These are phyloP conservation scores for Chlorospingus flavigularis DNA, from an alignment of 2,797 vertebrate genomes.

Conservation along the genomic window DNA sequence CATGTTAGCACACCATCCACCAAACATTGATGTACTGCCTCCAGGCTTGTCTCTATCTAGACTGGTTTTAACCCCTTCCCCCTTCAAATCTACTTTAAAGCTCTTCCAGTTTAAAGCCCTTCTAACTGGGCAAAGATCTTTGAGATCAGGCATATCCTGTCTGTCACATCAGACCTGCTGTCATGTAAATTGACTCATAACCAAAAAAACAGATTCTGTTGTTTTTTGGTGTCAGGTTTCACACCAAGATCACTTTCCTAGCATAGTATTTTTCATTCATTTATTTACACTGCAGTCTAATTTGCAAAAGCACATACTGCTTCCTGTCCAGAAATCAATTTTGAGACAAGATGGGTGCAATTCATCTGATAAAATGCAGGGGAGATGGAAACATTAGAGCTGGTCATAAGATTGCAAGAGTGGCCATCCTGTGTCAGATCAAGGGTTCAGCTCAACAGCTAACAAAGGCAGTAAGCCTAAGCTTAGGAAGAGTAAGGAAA, in stretches of 20 bases:
- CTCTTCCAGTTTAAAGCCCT: not conserved
- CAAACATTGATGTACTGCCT: not conserved
- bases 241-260: not conserved
- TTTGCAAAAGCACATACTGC: not conserved
- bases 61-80: not conserved
- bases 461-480: not conserved
- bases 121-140: not conserved
- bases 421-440: not conserved
- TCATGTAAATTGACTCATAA: not conserved
- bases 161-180: not conserved
- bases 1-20: not conserved
- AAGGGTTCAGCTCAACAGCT: not conserved
- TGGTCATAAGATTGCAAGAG: not conserved
- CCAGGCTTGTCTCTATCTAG: not conserved
- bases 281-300: not conserved
- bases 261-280: not conserved
- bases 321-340: not conserved
- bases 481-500: not conserved
- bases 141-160: accelerated
- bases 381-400: not conserved
- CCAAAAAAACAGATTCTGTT: not conserved
- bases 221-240: not conserved
- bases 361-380: not conserved
- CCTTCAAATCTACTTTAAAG: not conserved
- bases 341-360: not conserved